phyloP scores from a whole-genome alignment of 1,140 invertebrate genomes.

The Triops cancriformis region DNA sequence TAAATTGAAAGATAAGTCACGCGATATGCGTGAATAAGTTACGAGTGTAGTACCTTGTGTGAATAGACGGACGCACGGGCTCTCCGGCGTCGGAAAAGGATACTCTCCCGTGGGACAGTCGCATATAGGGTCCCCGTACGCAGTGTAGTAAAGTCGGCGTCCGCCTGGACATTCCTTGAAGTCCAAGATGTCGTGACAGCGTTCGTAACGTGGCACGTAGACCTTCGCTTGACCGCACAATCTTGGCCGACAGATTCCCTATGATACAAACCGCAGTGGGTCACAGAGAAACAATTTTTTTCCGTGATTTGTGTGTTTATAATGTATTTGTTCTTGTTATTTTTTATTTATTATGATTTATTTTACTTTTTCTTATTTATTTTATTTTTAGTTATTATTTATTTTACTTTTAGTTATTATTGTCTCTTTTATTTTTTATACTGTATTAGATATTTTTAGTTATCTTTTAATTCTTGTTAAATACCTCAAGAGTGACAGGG shows the following conservation, averaged over 20 bases:
- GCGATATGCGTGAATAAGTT: no score
- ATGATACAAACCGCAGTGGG: no score
- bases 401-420: not conserved
- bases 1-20: no score
- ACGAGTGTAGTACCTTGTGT: conserved; percentile 27
- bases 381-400: no score
- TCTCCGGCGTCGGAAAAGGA: conserved; percentile 19
- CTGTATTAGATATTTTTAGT: not conserved
- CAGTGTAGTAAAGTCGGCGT: conserved; percentile 22
- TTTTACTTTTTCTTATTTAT: no score
- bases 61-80: conserved; percentile 23
- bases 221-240: conserved; percentile 21
- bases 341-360: no score
- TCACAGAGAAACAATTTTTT: no score
- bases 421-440: not conserved
- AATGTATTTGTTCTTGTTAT: no score
- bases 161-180: conserved; percentile 20
- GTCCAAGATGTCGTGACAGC: conserved; percentile 25
- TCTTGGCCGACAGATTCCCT: conserved; percentile 20
- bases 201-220: conserved; percentile 19
- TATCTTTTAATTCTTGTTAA: not conserved
- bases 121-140: conserved; percentile 25
- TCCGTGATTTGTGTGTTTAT: no score
- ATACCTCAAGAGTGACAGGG: conserved; percentile 9
- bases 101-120: conserved; percentile 25